Conservation (phyloP, 2,797 vertebrate genomes). For the Avahi laniger region DNA sequence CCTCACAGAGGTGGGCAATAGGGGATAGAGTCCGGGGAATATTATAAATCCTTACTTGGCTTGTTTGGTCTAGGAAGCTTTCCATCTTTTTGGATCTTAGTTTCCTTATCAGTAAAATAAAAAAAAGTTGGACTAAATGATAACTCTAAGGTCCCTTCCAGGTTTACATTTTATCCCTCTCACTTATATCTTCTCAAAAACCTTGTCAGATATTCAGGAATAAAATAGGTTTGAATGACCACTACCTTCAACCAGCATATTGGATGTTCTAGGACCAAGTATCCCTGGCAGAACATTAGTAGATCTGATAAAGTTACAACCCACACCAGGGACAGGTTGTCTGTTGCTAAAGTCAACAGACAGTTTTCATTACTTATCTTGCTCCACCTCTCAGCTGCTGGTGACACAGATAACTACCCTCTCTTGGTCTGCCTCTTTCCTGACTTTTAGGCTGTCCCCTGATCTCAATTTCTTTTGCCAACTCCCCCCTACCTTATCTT, state of each 20-base stretch:
- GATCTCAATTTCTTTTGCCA: background rate
- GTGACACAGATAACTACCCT: background rate
- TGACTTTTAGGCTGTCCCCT: background rate
- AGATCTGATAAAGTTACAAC: background rate
- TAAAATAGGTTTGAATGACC: background rate
- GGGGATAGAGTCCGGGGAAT: background rate
- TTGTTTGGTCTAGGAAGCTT: background rate
- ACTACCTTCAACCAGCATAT: background rate
- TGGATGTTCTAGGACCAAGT: background rate
- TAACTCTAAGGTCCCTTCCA: background rate
- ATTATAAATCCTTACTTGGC: background rate
- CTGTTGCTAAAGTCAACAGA: background rate
- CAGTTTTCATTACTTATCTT: background rate
- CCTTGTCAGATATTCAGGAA: background rate
- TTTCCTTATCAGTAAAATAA: background rate
- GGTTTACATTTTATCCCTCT: constrained; percentile 8
- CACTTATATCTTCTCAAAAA: constrained; percentile 34
- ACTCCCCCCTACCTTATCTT: background rate
- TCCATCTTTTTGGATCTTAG: background rate
- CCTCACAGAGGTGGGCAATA: background rate
- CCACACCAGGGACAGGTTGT: background rate
- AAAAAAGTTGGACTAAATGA: background rate
- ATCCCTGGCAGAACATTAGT: background rate
- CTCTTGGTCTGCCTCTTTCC: background rate
- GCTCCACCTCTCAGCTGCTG: background rate